Evolutionary conservation across 2,888 invertebrate genomes (phyloP), one percentile per base, ranked within the genome.

Genomic region (Nomada ferruginata): DNA sequence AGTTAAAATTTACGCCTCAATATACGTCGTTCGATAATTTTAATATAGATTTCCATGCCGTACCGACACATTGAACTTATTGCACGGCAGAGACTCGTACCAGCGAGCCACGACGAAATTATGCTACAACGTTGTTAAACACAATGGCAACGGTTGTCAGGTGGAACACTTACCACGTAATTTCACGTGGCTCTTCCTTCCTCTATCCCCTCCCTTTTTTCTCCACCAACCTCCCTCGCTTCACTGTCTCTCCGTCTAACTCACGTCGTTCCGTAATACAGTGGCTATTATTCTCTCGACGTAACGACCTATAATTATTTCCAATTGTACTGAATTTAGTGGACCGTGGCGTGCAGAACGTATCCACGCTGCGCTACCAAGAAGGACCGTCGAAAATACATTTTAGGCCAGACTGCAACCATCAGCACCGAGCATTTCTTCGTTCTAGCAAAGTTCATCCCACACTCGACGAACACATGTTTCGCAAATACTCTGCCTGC

Each of bases 291-390:
- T 80, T 73, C 79, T 79, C 79, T 73, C 66, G 44, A 36, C 72
- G 72, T 80, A 80, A 80, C 68, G 50, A 65, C 81, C 69, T 80
- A 79, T 79, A 82, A 82, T 80, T 82, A 80, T 80, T 82, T 66
- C 82, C 82, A 75, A 82, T 82, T 79, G 81, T 79, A 60, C 66
- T 26, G 82, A 70, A 82, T 82, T 75, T 82, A 70, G 80, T 75
- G 70, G 57, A 72, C 72, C 68, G 11, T 68, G 61, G 66, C 20
- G 20, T 11, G 68, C 36, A 50, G 42, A 68, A 72, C 61, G 47
- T 78, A 66, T 61, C 61, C 70, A 42, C 63, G 52, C 29, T 2
- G n/a, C 36, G 53, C 61, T 61, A 15, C 26, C 29, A 57, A 59
- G 73, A 60, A 74, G 76, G 65, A 80, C 74, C 44, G 60, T 76